Evolutionary conservation across 2,888 invertebrate genomes (phyloP).

Genomic region (Furcula furcula): DNA sequence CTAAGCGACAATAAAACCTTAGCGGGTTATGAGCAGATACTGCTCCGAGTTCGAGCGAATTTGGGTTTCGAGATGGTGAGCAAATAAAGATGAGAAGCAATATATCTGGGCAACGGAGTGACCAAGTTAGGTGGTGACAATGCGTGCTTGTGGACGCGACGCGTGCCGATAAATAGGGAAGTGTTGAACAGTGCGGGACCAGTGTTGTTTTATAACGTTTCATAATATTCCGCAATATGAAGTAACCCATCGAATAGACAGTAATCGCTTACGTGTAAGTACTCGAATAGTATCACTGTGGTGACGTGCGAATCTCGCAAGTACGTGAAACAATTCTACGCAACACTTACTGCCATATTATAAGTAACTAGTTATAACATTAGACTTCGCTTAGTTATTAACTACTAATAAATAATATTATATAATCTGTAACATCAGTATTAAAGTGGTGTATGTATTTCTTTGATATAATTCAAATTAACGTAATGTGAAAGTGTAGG

Average conservation of each 20-base stretch:
- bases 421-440: slow-evolving; percentile 73
- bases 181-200: slow-evolving; percentile 32
- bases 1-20: not conserved
- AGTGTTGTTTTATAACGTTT: slow-evolving; percentile 54
- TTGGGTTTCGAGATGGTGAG: slow-evolving; percentile 12
- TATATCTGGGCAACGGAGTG: slow-evolving; percentile 15
- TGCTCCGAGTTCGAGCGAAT: not conserved
- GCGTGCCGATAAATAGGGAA: slow-evolving; percentile 28
- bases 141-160: slow-evolving; percentile 28
- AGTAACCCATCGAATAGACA: slow-evolving; percentile 74
- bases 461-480: slow-evolving; percentile 52
- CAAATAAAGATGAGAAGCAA: slow-evolving; percentile 17
- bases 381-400: slow-evolving; percentile 72
- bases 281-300: slow-evolving; percentile 57
- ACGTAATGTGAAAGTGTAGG: slow-evolving; percentile 56
- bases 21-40: not conserved
- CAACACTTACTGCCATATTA: slow-evolving; percentile 77
- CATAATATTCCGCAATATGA: slow-evolving; percentile 44
- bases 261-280: slow-evolving; percentile 54
- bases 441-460: slow-evolving; percentile 78
- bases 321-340: slow-evolving; percentile 52
- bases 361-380: slow-evolving; percentile 70
- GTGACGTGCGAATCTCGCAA: slow-evolving; percentile 68
- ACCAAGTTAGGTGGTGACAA: slow-evolving; percentile 33
- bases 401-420: slow-evolving; percentile 58